Conservation (phyloP, 2,113 vertebrate genomes). For the Pelodiscus sinensis region DNA sequence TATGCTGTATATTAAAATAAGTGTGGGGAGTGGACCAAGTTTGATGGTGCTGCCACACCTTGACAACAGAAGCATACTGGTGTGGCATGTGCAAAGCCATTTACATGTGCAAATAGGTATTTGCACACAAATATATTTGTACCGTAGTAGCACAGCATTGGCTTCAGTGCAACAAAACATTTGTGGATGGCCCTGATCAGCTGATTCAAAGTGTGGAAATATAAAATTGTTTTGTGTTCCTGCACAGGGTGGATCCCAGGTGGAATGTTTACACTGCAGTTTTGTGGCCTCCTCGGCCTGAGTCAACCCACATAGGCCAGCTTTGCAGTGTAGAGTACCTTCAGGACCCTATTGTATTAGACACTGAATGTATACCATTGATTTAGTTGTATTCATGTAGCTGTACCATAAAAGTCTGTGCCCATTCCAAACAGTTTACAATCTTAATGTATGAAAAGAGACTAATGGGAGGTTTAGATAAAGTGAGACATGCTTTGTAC, state of each 20-base stretch:
- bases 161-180: not conserved
- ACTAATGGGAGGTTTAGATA: not conserved
- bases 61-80: not conserved
- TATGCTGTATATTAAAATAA: not conserved
- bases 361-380: not conserved
- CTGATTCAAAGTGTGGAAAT: not conserved
- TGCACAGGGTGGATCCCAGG: not conserved
- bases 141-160: not conserved
- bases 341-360: not conserved
- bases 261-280: not conserved
- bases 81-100: accelerated
- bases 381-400: not conserved
- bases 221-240: not conserved
- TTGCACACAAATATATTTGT: accelerated
- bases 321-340: not conserved
- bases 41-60: not conserved
- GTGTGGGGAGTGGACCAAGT: not conserved
- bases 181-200: not conserved
- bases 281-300: not conserved
- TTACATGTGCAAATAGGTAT: accelerated
- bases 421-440: not conserved
- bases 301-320: not conserved
- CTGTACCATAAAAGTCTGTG: not conserved
- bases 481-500: not conserved
- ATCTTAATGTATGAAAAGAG: not conserved